Base-by-base conservation (phyloP, 2,888 invertebrate genomes). In the Laothoe populi region DNA sequence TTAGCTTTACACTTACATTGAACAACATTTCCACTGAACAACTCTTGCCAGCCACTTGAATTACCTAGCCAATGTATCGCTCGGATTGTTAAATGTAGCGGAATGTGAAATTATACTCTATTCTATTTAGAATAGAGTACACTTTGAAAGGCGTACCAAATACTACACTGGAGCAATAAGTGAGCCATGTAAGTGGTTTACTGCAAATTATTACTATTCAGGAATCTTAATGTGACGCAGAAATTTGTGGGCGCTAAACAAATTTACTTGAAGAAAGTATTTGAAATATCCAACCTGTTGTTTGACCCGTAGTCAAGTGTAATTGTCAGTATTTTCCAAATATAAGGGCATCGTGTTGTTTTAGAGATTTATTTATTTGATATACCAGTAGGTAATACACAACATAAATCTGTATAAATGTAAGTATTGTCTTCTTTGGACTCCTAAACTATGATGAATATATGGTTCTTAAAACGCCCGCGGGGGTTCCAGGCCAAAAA, bases 181-280 rank as follows among this genome's bases (percentile, higher is more conserved):
- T 8, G 62, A 62, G 49, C 49, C 58, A 40, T 46, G 53, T 63
- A 61, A 65, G 63, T 64, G 59, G 26, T 63, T 60, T 57, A 59
- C 13, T 59, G 61, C 62, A 63, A 68, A 63, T 65, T 64, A 63
- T 66, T 63, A 61, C 23, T 63, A 63, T 66, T 68, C 63, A 66
- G 23, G 4, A 23, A 65, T 63, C 35, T 64, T 53, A 53, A 53
- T 19, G 53, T 21, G 53, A 35, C 19, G 53, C 11, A 4, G 53
- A 53, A 53, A 53, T 31, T 49, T 31, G 10, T 31, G 26, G 26
- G 21, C 0, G 26, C 11, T 0, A 4, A 35, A 19, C 1, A 53
- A 19, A 53, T 26, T 26, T 26, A 31, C 5, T 31, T 31, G 7
- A 31, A 1, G 7, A 31, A 31, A 8, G 31, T 31, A 8, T 31